Conservation (phyloP, 2,113 vertebrate genomes). For the Hypocryptadius cinnamomeus region DNA sequence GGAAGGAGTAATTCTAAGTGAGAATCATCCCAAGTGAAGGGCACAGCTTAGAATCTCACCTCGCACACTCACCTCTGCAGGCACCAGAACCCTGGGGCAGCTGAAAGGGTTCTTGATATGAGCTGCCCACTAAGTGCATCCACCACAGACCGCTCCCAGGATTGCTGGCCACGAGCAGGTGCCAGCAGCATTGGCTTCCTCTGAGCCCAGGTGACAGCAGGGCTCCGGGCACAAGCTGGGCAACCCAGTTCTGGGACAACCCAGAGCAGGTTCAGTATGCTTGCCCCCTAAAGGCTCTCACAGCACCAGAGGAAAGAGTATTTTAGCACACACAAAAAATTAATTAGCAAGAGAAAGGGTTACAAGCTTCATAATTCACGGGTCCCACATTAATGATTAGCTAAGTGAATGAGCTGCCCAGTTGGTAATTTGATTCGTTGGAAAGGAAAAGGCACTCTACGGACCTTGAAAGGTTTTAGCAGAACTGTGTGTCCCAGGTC, state of each 20-base stretch:
- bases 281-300: not conserved
- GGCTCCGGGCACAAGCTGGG: fast-evolving
- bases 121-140: not conserved
- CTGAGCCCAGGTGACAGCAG: fast-evolving
- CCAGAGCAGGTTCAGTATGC: fast-evolving
- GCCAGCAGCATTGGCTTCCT: not conserved
- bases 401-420: not conserved
- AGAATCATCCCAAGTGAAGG: not conserved
- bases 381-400: constrained; percentile 44
- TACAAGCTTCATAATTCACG: not conserved
- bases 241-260: not conserved
- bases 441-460: constrained; percentile 49
- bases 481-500: constrained; percentile 59
- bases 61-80: not conserved
- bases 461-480: constrained; percentile 42
- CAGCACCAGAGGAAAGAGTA: not conserved
- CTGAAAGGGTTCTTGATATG: not conserved
- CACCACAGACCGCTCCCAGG: fast-evolving
- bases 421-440: constrained; percentile 50
- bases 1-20: not conserved
- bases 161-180: fast-evolving
- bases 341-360: constrained; percentile 29
- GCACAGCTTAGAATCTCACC: not conserved
- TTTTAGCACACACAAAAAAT: not conserved
- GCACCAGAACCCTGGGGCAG: not conserved